Percentiles rank a stretch among this genome's conserved stretches.
Evolutionary conservation across 1,140 invertebrate species (phyloP).

Genomic region (Drosophila ambigua): DNA sequence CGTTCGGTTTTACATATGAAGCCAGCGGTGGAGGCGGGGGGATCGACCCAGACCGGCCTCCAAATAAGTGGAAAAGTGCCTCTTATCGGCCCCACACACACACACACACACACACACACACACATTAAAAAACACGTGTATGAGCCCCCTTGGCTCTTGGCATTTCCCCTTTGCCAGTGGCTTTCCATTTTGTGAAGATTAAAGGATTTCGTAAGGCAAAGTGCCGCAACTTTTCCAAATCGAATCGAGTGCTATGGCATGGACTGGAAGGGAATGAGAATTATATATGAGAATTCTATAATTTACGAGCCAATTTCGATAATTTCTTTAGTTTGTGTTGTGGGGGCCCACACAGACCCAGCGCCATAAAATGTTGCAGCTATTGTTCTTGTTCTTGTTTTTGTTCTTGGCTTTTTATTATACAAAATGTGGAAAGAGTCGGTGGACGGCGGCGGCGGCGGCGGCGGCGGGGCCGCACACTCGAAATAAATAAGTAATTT

Average conservation of each 20-base stretch:
- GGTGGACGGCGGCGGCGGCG: constrained; percentile 33
- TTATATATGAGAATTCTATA: constrained; percentile 56
- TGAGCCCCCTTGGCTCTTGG: no score
- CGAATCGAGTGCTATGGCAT: constrained; percentile 10
- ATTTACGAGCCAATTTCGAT: constrained; percentile 77
- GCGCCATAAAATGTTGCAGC: constrained; percentile 65
- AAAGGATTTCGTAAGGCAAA: constrained; percentile 47
- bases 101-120: no score
- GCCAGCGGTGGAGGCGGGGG: constrained; percentile 1
- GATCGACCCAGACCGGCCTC: constrained; percentile 4
- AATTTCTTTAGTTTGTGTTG: constrained; percentile 59
- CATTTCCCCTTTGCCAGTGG: not conserved
- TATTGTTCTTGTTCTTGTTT: constrained; percentile 45
- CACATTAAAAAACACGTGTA: no score
- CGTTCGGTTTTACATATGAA: constrained; percentile 36
- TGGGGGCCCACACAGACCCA: constrained; percentile 9
- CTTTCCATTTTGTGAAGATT: constrained; percentile 39
- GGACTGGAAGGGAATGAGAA: constrained; percentile 18
- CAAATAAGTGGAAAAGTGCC: constrained; percentile 28
- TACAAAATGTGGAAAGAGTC: constrained; percentile 34
- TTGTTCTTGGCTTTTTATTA: constrained; percentile 49
- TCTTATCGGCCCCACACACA: constrained; percentile 8
- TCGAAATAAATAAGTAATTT: constrained; percentile 80
- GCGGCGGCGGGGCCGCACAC: constrained; percentile 33
- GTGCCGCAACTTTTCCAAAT: constrained; percentile 24